Base-by-base conservation (phyloP, 1,140 invertebrate genomes). In the Scylla paramamosain region DNA sequence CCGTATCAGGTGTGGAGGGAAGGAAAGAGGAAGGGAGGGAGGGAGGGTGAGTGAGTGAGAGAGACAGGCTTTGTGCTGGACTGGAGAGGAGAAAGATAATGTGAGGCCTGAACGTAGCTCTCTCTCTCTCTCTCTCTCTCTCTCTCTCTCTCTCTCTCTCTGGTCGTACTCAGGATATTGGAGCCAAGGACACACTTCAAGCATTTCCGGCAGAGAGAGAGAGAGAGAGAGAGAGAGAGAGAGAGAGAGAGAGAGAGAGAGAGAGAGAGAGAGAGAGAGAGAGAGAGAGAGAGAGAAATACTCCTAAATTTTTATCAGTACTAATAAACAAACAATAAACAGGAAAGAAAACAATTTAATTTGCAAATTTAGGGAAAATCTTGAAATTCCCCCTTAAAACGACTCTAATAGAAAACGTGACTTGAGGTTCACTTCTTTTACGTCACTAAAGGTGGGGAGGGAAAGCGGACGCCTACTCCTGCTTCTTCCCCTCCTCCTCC, bases 241-340 rank as follows among this genome's bases (percentile, higher is more conserved):
- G 87, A 89, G 32, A 39, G 87, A 88, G 86, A 45, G 86, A 46
- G 86, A 88, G 86, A 88, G 86, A 88, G 86, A 45, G 86, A 46
- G 86, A 88, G 86, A 88, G 86, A 45, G 86, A 46, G 86, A 46
- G 87, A 39, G 29, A 52, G 32, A 59, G 52, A 59, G 10, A 4
- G 52, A 59, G 46, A 48, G 46, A 48, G 46, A 48, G 46, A 48
- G 46, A 48, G 46, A 48, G 46, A 48, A 14, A 48, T 14, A 48
- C 46, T 8, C 52, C 10, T 59, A 59, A 3, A 20, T 59, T 59
- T 20, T 59, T 8, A 12, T 20, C 52, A 14, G 0, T 20, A 14
- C 52, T 59, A 59, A 59, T 59, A 20, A 59, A 59, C 10, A 59
- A 59, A 59, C 16, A 59, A 20, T 59, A 59, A 59, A 59, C 52